Conservation (phyloP, 2,113 vertebrate genomes). For the Gopherus flavomarginatus region DNA sequence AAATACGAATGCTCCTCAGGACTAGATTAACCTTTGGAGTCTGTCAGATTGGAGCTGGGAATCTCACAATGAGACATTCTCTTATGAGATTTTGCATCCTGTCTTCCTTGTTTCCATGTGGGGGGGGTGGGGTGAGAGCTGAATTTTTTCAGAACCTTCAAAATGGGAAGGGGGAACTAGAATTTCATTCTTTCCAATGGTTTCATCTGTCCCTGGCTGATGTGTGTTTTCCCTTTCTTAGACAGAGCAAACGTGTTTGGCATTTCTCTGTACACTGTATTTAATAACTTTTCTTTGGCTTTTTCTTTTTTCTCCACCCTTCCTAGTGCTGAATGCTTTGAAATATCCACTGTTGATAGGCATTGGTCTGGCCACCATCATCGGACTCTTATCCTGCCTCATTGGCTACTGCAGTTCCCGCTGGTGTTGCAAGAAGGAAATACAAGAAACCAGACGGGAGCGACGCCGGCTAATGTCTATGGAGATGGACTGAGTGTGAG, state of each 20-base stretch:
- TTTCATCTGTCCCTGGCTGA: not conserved
- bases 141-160: not conserved
- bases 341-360: constrained; percentile 94
- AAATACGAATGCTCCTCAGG: not conserved
- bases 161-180: not conserved
- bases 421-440: constrained; percentile 91
- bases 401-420: constrained; percentile 92
- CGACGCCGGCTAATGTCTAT: constrained; percentile 91
- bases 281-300: not conserved
- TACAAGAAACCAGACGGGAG: constrained; percentile 84
- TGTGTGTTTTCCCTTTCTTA: not conserved
- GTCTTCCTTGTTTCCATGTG: not conserved
- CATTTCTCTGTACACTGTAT: constrained; percentile 6
- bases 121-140: not conserved
- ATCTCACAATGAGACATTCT: not conserved
- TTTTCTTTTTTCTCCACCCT: not conserved
- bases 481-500: constrained; percentile 90
- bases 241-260: not conserved
- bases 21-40: not conserved
- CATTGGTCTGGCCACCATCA: constrained; percentile 82
- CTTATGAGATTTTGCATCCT: not conserved
- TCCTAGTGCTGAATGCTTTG: constrained; percentile 92
- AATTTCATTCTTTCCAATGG: constrained; percentile 21
- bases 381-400: constrained; percentile 91
- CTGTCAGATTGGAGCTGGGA: not conserved